Evolutionary conservation across 1,140 invertebrate species (phyloP).

Genomic region (Drosophila novamexicana): DNA sequence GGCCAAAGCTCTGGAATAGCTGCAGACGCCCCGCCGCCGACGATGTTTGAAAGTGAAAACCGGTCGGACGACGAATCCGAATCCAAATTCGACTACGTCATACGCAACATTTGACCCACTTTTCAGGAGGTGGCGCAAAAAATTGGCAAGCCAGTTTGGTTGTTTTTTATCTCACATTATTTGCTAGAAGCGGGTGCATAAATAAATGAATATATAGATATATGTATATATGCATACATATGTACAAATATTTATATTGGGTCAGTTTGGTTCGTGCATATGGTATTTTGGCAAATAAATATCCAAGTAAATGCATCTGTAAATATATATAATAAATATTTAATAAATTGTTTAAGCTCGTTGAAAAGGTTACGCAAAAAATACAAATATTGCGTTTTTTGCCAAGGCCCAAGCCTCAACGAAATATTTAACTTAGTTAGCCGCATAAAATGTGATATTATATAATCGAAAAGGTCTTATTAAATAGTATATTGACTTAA

Average conservation of each 20-base stretch:
- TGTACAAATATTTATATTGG: conserved; percentile 18
- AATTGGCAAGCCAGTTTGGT: conserved; percentile 63
- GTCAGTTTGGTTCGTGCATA: neutral
- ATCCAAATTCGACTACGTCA: conserved; percentile 43
- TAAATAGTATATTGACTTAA: neutral
- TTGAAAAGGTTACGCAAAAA: neutral
- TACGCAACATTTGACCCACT: conserved; percentile 77
- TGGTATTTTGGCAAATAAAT: conserved; percentile 1
- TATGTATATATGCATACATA: neutral
- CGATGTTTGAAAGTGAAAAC: conserved; percentile 54
- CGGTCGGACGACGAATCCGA: conserved; percentile 41
- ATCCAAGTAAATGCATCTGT: neutral
- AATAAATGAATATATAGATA: conserved; percentile 22
- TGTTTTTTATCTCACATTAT: conserved; percentile 20
- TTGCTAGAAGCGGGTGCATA: conserved; percentile 39
- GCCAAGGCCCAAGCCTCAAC: neutral
- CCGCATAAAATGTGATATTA: neutral
- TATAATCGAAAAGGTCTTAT: neutral
- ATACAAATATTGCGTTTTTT: conserved; percentile 2
- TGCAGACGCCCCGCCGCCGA: conserved; percentile 45
- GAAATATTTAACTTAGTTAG: conserved; percentile 4
- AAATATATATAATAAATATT: neutral
- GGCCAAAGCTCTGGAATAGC: conserved; percentile 26
- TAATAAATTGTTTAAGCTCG: neutral
- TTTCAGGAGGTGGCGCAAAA: conserved; percentile 47